Percentiles rank a stretch among this genome's conserved stretches.
phyloP scores from a whole-genome alignment of 2,888 invertebrate genomes.

The Drosophila prolongata region DNA sequence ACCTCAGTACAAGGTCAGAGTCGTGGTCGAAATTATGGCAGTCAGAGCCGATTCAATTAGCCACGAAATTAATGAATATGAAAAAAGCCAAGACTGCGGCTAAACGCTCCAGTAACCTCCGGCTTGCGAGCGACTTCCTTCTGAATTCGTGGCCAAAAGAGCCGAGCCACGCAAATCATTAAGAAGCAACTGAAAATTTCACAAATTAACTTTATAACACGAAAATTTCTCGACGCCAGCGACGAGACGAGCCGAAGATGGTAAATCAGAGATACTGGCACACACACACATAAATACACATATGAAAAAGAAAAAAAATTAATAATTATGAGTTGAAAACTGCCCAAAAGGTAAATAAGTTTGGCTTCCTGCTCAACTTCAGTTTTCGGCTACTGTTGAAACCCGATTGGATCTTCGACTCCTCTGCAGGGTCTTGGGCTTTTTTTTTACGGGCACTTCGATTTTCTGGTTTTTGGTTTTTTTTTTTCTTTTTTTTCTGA shows the following conservation, averaged over 20 bases:
- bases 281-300: conserved; percentile 15
- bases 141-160: conserved; percentile 44
- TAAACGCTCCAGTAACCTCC: conserved; percentile 80
- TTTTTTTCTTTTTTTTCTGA: conserved; percentile 12
- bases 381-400: conserved; percentile 47
- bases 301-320: conserved; percentile 47
- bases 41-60: conserved; percentile 62
- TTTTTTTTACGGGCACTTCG: conserved; percentile 14
- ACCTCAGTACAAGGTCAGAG: conserved; percentile 38
- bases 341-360: conserved; percentile 74
- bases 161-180: conserved; percentile 64
- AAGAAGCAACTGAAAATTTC: conserved; percentile 76
- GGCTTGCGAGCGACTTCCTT: conserved; percentile 71
- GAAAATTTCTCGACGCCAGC: conserved; percentile 75
- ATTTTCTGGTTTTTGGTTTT: conserved; percentile 30
- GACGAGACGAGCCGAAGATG: conserved; percentile 24
- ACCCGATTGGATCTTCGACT: conserved; percentile 50
- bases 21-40: conserved; percentile 30
- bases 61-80: conserved; percentile 73
- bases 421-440: conserved; percentile 27
- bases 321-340: conserved; percentile 76
- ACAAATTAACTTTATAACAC: conserved; percentile 81
- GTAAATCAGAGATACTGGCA: conserved; percentile 21
- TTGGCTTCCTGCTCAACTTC: conserved; percentile 46
- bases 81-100: conserved; percentile 27